Conservation (phyloP, 2,113 vertebrate genomes). For the Poecilia latipinna region DNA sequence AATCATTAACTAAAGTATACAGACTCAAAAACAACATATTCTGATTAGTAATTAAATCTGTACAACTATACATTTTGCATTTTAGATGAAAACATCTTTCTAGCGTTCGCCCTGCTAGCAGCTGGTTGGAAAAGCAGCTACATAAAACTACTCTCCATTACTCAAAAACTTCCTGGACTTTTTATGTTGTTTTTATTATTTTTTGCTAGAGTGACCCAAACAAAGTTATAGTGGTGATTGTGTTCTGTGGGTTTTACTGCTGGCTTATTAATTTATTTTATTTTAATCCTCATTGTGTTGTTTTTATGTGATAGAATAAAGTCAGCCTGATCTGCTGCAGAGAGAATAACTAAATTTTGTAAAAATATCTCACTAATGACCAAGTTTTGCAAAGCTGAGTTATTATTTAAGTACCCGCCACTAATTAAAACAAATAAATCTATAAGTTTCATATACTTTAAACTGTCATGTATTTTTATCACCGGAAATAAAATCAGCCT, state of each 20-base stretch:
- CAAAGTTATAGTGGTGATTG: not conserved
- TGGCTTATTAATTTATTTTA: not conserved
- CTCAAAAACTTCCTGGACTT: too few relatives aligned
- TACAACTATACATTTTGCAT: too few relatives aligned
- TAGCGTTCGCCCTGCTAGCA: too few relatives aligned
- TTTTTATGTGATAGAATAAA: not conserved
- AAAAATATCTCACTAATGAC: not conserved
- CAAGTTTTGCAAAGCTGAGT: not conserved
- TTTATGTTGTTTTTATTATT: not conserved
- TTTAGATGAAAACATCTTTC: too few relatives aligned
- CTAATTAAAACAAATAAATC: not conserved
- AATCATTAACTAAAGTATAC: too few relatives aligned
- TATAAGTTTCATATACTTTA: not conserved
- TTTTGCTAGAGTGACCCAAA: too few relatives aligned
- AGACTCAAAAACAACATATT: too few relatives aligned
- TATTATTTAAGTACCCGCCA: not conserved
- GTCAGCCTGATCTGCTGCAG: not conserved
- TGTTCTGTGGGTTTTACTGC: not conserved
- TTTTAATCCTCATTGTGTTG: not conserved
- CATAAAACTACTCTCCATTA: too few relatives aligned
- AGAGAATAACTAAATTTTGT: not conserved
- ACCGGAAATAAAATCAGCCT: constrained; percentile 1
- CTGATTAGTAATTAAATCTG: too few relatives aligned
- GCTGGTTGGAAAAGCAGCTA: too few relatives aligned
- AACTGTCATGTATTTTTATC: constrained; percentile 6